Base-by-base conservation (phyloP, 2,113 vertebrate genomes). In the Pogonocichla stellata region DNA sequence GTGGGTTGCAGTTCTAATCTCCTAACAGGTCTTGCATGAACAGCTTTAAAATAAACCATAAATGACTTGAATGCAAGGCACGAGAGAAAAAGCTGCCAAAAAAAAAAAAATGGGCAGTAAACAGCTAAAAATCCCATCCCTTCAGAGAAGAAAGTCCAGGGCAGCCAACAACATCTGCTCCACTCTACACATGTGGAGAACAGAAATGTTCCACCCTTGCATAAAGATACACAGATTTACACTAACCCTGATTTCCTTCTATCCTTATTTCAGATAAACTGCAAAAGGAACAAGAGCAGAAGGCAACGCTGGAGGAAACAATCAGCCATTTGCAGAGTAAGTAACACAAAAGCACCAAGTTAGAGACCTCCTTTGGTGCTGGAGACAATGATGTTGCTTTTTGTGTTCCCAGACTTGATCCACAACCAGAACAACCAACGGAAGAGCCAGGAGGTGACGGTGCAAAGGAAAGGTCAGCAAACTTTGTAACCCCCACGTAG, bases 381-480 rank as follows among this genome's bases (percentile, higher is more conserved):
- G 29, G 1, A 10, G 25, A 8, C 1, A 4, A 4, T 31, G n/a
- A 77, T 7, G 0, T 0, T 12, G 7, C 61, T 92, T 95, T 31
- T 93, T 75, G 31, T 26, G 22, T 89, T 77, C 61, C n/a, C 96
- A 98, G 98, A 74, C 81, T 14, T 96, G 90, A 93, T 98, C n/a
- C 91, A 91, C 86, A 97, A 47, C 60, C 96, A 97, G 80, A 79
- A 61, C 40, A 60, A 40, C 17, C n/a, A 95, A 31, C 17, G 14
- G 82, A 90, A 77, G 61, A 62, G 42, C 58, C 95, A 85, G 80
- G 93, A 97, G 93, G 71, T 15, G 14, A 43, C 14, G 1, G 92
- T 80, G 80, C 94, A 75, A 60, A 96, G 90, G 90, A 96, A 96
- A 98, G 97, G 97, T 98, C 97, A 98, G 97, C 96, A 97, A 82